Base-by-base conservation (phyloP, 2,888 invertebrate species). In the Enchytraeus crypticus region DNA sequence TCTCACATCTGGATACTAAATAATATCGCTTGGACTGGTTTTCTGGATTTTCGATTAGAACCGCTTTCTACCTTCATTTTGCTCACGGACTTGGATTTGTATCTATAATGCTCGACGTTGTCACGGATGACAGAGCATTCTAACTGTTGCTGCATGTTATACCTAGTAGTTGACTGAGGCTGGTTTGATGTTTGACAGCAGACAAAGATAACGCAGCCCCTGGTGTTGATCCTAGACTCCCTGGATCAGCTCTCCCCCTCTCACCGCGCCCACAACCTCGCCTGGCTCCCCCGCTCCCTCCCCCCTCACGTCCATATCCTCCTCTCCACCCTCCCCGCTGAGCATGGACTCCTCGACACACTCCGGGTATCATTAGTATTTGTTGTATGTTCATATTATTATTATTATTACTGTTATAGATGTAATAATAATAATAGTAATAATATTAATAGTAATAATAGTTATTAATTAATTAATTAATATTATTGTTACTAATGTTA, bases 181-280 rank as follows among this genome's bases (percentile, higher is more conserved):
- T 1, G 26, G 23, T 46, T 21, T 21, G 8, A 46, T 23, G 5
- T 14, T n/a, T 58, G 65, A 8, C 64, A 69, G 68, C 29, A 65
- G 11, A 66, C 67, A 18, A 68, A 65, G 14, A 46, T 61, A 3
- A 60, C 66, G 3, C 59, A 62, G 27, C 64, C 67, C 14, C 59
- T 72, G 51, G 63, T 72, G 38, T 55, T 72, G n/a, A 51, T 71
- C 51, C 47, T 71, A 30, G 72, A 71, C 60, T 70, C 71, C 11
- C 61, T 72, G 2, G 72, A 72, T 63, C 72, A 72, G 61, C 61
- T 72, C 33, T 57, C 63, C 29, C 43, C 63, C 8, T 46, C 64
- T 32, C 64, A 69, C 53, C 43, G 55, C 11, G 68, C 71, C 27
- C 67, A 69, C 61, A 64, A 69, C 55, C 64, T 71, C 14, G 59